Evolutionary conservation across 2,888 invertebrate genomes (phyloP), one percentile per base, ranked within the genome.

Genomic region (Diadegma fenestrale): DNA sequence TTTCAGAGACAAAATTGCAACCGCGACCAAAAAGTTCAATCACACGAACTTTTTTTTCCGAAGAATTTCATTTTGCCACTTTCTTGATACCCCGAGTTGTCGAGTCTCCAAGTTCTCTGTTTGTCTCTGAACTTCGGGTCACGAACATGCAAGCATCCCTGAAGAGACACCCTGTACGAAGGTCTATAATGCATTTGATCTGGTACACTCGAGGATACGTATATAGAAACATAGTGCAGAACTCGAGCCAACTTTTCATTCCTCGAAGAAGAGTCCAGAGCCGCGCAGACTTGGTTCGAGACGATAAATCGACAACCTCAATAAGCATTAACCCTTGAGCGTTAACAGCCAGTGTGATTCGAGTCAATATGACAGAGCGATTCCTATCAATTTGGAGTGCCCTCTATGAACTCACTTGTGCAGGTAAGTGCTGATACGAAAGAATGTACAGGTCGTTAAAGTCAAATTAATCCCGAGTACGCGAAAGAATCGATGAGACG

Each of bases 221-320:
- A 22, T 68, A 43, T 75, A 68, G 8, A 66, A n/a, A 37, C 37
- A 14, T 1, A n/a, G 66, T 58, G 33, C 26, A 26, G 61, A 66
- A 51, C 58, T 66, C 80, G 80, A 80, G 64, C 75, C 69, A 80
- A 69, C 80, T 76, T 84, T 72, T 84, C 79, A 66, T 61, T 80
- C 78, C 78, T 66, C 64, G 43, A 22, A 54, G 17, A 66, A 54
- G 78, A 72, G 63, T 19, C 48, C 58, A 30, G 43, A n/a, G 5
- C 3, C 33, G 45, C 48, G 48, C 33, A 58, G 64, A 64, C 22
- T 22, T 41, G 58, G 41, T 43, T n/a, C n/a, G 10, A 48, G 64
- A 76, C 71, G 64, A 80, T 64, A 80, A 80, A 72, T 84, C 71
- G 76, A 43, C 43, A 19, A 68, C 79, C 58, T 63, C 76, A 72